These are phyloP conservation scores for Malurus melanocephalus DNA, from an alignment of 2,113 vertebrate genomes.

Conservation along the genomic window DNA sequence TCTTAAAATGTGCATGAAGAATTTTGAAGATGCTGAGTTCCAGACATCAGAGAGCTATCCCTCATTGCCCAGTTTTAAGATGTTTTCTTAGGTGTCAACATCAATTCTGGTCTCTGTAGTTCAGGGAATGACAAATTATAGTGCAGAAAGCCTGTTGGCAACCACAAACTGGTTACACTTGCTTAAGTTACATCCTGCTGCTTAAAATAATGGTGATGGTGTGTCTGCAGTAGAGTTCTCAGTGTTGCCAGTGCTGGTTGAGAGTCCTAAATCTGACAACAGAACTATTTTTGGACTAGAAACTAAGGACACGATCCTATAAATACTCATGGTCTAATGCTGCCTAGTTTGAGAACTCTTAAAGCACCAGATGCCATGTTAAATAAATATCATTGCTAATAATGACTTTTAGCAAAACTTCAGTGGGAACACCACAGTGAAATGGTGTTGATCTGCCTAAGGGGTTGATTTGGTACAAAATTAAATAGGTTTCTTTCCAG, in stretches of 20 bases:
- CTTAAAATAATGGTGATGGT: not conserved
- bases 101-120: not conserved
- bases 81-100: not conserved
- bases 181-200: not conserved
- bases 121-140: not conserved
- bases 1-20: not conserved
- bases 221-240: not conserved
- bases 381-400: not conserved
- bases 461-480: not conserved
- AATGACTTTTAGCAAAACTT: rapidly evolving
- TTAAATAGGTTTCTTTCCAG: not conserved
- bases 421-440: rapidly evolving
- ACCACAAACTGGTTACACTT: not conserved
- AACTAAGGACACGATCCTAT: not conserved
- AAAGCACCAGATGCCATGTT: not conserved
- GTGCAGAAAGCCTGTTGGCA: not conserved
- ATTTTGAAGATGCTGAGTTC: not conserved
- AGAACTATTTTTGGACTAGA: not conserved
- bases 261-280: not conserved
- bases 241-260: not conserved
- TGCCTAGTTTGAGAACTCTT: not conserved
- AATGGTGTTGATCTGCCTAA: not conserved
- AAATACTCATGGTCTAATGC: not conserved
- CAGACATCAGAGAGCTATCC: not conserved
- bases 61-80: not conserved